Base-by-base conservation (phyloP, 2,888 invertebrate genomes). In the Lithophane ornitopus region DNA sequence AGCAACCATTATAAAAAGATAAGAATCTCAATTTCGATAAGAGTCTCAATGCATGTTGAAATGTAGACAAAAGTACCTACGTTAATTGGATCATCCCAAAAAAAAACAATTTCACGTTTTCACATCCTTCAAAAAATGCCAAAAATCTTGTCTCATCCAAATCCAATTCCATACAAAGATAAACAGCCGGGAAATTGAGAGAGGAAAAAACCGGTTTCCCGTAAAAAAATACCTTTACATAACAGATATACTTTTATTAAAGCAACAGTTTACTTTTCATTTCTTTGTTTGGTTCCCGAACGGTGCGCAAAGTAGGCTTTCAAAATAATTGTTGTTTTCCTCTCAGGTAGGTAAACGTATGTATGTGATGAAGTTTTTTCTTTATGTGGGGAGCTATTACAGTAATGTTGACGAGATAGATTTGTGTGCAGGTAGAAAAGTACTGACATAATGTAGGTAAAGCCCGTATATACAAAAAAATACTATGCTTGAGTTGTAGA, bases 311-410 rank as follows among this genome's bases (percentile, higher is more conserved):
- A 76, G 66, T 39, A 73, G 76, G 84, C 82, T 82, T 83, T 83
- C 73, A 76, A 68, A 68, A 83, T 82, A 82, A 82, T 82, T 82
- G 80, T 79, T 83, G 76, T 80, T 76, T 81, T 61, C 26, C 68
- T 69, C 26, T 34, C 39, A 46, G 22, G 62, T 54, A 41, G 11
- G 39, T 6, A 39, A 12, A 54, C 1, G 8, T 70, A 68, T 68
- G 66, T 67, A 39, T 69, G 54, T 52, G 59, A 61, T 68, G 44
- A 54, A 76, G 59, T 76, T 61, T 75, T 49, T 69, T n/a, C n/a
- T 67, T 68, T 44, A 41, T 72, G 19, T n/a, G 28, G 16, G 3
- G 22, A 56, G 3, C 49, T 67, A 34, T 63, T 26, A 28, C 12
- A 2, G 62, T 56, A 63, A 41, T 49, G 19, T 22, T 7, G n/a